Conservation (phyloP, 2,888 invertebrate genomes). For the Microctonus brassicae region DNA sequence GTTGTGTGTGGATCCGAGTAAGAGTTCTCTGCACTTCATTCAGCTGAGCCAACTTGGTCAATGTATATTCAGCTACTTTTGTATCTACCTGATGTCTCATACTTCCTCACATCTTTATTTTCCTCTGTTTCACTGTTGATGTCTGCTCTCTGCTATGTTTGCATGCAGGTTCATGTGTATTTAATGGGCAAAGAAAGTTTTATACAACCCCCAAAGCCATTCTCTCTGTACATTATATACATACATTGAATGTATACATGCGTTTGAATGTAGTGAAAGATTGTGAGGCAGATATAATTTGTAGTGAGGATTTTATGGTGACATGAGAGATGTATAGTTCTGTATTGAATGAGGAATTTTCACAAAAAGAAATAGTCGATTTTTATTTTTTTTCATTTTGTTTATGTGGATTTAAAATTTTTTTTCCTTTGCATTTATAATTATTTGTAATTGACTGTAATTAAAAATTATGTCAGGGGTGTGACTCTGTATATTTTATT, state of each 20-base stretch:
- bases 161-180: background rate
- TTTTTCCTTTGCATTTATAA: no score
- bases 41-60: constrained; percentile 23
- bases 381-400: constrained; percentile 15
- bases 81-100: constrained; percentile 3
- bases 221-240: background rate
- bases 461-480: no score
- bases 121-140: background rate
- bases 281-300: background rate
- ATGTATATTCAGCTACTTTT: constrained; percentile 21
- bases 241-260: no score
- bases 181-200: background rate
- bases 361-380: background rate
- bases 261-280: background rate
- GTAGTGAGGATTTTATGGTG: background rate
- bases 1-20: no score
- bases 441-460: no score
- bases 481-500: no score
- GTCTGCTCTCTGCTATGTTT: background rate
- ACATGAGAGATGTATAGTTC: background rate
- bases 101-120: background rate
- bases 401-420: no score
- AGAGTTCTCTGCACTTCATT: constrained; percentile 27
- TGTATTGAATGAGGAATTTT: background rate
- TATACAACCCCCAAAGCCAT: background rate